These are phyloP conservation scores for Lerista edwardsae DNA, from an alignment of 2,797 vertebrate species.

Conservation along the genomic window DNA sequence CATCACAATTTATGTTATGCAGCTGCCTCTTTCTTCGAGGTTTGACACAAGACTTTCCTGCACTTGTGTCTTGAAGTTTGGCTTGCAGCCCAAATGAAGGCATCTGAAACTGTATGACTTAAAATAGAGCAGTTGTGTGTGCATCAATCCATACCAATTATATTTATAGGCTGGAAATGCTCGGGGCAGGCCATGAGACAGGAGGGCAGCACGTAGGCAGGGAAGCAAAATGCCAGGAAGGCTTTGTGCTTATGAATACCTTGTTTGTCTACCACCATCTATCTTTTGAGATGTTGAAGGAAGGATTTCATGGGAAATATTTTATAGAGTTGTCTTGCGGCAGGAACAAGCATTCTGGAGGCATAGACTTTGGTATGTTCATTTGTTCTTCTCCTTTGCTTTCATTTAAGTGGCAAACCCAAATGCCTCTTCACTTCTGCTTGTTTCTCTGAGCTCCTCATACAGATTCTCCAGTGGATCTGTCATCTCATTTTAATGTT, in stretches of 20 bases:
- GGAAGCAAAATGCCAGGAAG: constrained; percentile 24
- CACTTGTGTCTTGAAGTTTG: neutral
- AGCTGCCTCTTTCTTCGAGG: constrained; percentile 43
- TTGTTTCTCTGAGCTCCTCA: neutral
- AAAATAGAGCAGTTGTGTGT: constrained; percentile 23
- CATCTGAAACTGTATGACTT: constrained; percentile 15
- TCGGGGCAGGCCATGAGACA: constrained; percentile 16
- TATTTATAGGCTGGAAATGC: constrained; percentile 21
- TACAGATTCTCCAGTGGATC: neutral
- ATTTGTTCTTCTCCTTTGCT: neutral
- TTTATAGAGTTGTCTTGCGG: rapidly evolving
- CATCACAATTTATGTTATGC: constrained; percentile 27
- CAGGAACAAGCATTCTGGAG: rapidly evolving
- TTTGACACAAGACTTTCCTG: constrained; percentile 10
- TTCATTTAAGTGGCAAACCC: neutral
- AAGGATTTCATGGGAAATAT: neutral
- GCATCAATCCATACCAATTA: constrained; percentile 26
- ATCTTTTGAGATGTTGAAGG: neutral
- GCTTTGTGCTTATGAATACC: neutral
- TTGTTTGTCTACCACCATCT: neutral
- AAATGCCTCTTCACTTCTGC: neutral
- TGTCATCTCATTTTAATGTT: neutral
- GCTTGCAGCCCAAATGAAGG: constrained; percentile 1
- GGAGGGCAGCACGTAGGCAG: neutral
- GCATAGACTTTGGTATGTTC: neutral